A percentile compares a stretch with the other conserved stretches of the same genome.
Evolutionary conservation across 1,140 invertebrate species (phyloP).

Genomic region (Zaprionus davidi): DNA sequence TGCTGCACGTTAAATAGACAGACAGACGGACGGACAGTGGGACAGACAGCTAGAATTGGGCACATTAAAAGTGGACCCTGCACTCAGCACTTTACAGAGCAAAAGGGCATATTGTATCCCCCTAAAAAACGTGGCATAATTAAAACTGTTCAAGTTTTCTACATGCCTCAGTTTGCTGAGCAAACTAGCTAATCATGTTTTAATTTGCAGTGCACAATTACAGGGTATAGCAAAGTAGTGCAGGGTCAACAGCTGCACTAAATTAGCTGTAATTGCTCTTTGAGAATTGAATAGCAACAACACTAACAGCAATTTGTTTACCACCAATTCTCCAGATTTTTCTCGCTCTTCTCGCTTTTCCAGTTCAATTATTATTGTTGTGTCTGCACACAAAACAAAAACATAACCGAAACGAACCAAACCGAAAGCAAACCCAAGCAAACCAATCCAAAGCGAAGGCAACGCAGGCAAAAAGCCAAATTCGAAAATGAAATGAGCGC

Average conservation of each 20-base stretch:
- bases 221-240: slow-evolving; percentile 20
- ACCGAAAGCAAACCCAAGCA: slow-evolving; percentile 6
- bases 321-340: slow-evolving; percentile 27
- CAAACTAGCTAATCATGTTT: background rate
- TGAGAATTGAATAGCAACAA: slow-evolving; percentile 51
- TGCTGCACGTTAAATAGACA: slow-evolving; percentile 41
- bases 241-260: slow-evolving; percentile 36
- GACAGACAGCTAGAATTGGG: slow-evolving; percentile 40
- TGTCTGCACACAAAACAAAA: slow-evolving; percentile 60
- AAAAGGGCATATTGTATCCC: background rate
- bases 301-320: slow-evolving; percentile 58
- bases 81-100: slow-evolving; percentile 21
- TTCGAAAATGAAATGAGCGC: slow-evolving; percentile 41
- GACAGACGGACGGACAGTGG: slow-evolving; percentile 4
- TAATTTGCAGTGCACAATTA: background rate
- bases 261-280: slow-evolving; percentile 68
- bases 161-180: background rate
- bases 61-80: slow-evolving; percentile 45
- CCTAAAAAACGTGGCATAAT: background rate
- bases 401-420: slow-evolving; percentile 44
- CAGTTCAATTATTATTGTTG: slow-evolving; percentile 26
- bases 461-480: slow-evolving; percentile 46
- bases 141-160: background rate
- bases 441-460: slow-evolving; percentile 5
- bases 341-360: background rate